These are phyloP conservation scores for Hydractinia symbiolongicarpus DNA, from an alignment of 30 jellyfish, hydroid and myxozoan species.

Conservation along the genomic window DNA sequence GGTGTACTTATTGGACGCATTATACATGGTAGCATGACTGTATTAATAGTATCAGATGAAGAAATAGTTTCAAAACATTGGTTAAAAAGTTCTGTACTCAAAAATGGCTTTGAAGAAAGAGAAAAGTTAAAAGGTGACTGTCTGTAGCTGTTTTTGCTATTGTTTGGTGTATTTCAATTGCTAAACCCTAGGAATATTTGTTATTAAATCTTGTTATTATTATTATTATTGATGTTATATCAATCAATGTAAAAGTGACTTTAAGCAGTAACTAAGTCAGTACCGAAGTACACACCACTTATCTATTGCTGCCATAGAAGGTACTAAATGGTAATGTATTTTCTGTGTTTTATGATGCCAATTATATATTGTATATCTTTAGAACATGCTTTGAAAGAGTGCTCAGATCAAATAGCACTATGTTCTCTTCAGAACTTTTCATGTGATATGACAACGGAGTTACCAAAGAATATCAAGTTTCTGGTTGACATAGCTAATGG, in stretches of 20 bases:
- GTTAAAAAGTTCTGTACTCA: constrained; percentile 41
- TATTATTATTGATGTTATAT: too few relatives aligned
- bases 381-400: constrained; percentile 32
- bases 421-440: not conserved
- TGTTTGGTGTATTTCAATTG: too few relatives aligned
- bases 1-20: constrained; percentile 57
- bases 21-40: constrained; percentile 41
- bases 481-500: constrained; percentile 27
- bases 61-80: constrained; percentile 42
- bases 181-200: too few relatives aligned
- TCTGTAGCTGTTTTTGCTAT: not conserved
- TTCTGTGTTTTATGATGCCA: too few relatives aligned
- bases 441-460: constrained; percentile 22
- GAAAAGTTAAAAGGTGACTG: constrained; percentile 25
- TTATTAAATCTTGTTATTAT: too few relatives aligned
- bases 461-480: constrained; percentile 8
- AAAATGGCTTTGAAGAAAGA: constrained; percentile 49
- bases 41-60: constrained; percentile 23
- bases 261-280: too few relatives aligned
- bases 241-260: too few relatives aligned
- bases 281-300: too few relatives aligned
- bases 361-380: too few relatives aligned
- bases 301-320: too few relatives aligned
- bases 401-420: not conserved
- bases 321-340: too few relatives aligned